Percentiles rank a stretch among this genome's conserved stretches.
These are phyloP conservation scores for Phrynocephalus versicolor DNA, from an alignment of 2,113 vertebrate species.

Conservation along the genomic window DNA sequence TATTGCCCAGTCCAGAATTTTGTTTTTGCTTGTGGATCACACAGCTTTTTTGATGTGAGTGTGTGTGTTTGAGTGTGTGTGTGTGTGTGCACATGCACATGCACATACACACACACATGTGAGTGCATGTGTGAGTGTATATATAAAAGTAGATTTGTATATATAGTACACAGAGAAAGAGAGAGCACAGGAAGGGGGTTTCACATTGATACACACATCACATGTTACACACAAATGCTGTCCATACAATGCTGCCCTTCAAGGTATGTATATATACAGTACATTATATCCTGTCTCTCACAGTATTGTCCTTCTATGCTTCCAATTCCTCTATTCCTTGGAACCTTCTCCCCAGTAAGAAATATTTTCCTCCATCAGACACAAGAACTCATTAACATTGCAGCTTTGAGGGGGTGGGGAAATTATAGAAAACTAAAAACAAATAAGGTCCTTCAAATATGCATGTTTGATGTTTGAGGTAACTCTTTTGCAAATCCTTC, in stretches of 20 bases:
- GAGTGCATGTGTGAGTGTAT: too few species aligned
- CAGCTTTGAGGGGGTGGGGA: slow-evolving; percentile 50
- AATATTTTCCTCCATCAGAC: slow-evolving; percentile 37
- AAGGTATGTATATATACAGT: neutral
- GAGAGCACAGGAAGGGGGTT: too few species aligned
- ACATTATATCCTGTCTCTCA: neutral
- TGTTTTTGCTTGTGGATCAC: too few species aligned
- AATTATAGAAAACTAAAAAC: slow-evolving; percentile 19
- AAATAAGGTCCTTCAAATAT: slow-evolving; percentile 57
- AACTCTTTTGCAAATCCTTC: slow-evolving; percentile 36
- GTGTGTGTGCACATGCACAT: too few species aligned
- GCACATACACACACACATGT: too few species aligned
- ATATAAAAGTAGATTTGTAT: too few species aligned
- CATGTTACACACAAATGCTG: neutral
- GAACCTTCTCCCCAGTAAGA: neutral
- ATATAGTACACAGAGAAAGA: too few species aligned
- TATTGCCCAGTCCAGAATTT: too few species aligned
- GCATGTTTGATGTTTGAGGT: slow-evolving; percentile 66
- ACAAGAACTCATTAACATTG: slow-evolving; percentile 51
- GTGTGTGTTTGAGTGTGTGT: too few species aligned
- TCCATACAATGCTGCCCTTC: neutral
- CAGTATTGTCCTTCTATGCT: slow-evolving; percentile 28
- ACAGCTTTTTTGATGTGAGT: too few species aligned
- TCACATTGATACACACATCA: too few species aligned
- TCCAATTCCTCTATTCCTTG: slow-evolving; percentile 29